A percentile compares a stretch with the other conserved stretches of the same genome.
Conservation (phyloP, 2,888 invertebrate genomes). For the Hemicrepidius hirtus region DNA sequence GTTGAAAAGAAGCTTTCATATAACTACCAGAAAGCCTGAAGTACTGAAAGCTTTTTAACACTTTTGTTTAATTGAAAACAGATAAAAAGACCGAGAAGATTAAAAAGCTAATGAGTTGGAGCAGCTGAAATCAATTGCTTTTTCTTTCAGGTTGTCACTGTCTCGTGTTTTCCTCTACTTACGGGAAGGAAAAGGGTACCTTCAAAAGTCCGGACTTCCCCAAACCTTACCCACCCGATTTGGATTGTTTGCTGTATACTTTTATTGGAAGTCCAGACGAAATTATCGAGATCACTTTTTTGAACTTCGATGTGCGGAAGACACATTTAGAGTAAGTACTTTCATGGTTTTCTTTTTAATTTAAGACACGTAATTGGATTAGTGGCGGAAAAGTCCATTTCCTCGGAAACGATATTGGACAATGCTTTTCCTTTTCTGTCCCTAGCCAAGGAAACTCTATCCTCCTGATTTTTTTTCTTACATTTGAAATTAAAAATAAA, state of each 20-base stretch:
- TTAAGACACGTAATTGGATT: neutral
- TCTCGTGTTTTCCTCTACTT: slow-evolving; percentile 86
- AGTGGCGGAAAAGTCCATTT: neutral
- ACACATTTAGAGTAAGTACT: slow-evolving; percentile 80
- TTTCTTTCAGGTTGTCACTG: slow-evolving; percentile 86
- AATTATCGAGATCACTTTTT: slow-evolving; percentile 88
- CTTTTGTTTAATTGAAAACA: slow-evolving; percentile 38
- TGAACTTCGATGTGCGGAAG: slow-evolving; percentile 85
- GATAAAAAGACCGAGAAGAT: slow-evolving; percentile 22
- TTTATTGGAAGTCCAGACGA: slow-evolving; percentile 86
- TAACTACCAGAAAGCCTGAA: neutral
- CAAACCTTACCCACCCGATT: slow-evolving; percentile 81
- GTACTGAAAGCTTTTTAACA: slow-evolving; percentile 12
- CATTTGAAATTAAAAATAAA: too few species aligned
- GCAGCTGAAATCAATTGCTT: slow-evolving; percentile 37
- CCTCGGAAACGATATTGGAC: neutral
- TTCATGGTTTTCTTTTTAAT: neutral
- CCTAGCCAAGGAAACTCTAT: too few species aligned
- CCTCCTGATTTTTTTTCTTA: too few species aligned
- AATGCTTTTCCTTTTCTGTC: too few species aligned
- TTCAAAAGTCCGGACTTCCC: slow-evolving; percentile 92
- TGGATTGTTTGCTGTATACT: slow-evolving; percentile 89
- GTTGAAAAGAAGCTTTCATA: neutral
- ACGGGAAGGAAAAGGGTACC: slow-evolving; percentile 84
- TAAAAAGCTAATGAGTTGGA: slow-evolving; percentile 34